These are phyloP conservation scores for Phoxinus dragarum DNA, from an alignment of 2,797 vertebrate genomes.

Conservation along the genomic window DNA sequence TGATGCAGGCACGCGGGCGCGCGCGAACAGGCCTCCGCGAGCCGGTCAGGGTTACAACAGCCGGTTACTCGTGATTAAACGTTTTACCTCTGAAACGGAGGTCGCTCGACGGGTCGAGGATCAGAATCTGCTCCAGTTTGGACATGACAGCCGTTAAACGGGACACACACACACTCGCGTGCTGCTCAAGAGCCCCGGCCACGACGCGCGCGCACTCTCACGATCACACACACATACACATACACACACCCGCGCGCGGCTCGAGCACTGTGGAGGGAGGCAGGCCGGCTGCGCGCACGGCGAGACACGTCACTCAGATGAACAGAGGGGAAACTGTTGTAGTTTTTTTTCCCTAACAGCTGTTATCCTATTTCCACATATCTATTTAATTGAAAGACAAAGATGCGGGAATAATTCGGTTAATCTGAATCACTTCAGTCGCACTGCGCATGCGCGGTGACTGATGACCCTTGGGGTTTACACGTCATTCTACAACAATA, in stretches of 20 bases:
- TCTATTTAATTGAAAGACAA: background rate
- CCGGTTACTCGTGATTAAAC: background rate
- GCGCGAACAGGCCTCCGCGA: background rate
- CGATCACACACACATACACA: background rate
- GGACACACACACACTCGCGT: conserved; percentile 50
- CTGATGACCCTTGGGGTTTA: background rate
- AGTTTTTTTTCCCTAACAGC: background rate
- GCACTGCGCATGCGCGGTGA: conserved; percentile 24
- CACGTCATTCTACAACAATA: background rate
- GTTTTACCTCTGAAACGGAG: conserved; percentile 88
- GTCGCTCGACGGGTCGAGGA: conserved; percentile 84
- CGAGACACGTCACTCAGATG: conserved; percentile 46
- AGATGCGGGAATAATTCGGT: background rate
- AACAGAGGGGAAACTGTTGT: background rate
- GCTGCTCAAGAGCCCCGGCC: conserved; percentile 49
- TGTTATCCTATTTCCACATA: background rate
- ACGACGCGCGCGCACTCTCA: conserved; percentile 56
- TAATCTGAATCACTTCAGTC: background rate
- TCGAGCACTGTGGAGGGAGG: conserved; percentile 42
- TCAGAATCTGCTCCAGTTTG: conserved; percentile 80
- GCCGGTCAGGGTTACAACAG: background rate
- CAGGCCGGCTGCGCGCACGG: conserved; percentile 53
- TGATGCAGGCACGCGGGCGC: background rate
- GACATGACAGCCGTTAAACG: conserved; percentile 71
- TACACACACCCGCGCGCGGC: conserved; percentile 42